Conservation (phyloP, 2,113 vertebrate genomes). For the Orycteropus afer region DNA sequence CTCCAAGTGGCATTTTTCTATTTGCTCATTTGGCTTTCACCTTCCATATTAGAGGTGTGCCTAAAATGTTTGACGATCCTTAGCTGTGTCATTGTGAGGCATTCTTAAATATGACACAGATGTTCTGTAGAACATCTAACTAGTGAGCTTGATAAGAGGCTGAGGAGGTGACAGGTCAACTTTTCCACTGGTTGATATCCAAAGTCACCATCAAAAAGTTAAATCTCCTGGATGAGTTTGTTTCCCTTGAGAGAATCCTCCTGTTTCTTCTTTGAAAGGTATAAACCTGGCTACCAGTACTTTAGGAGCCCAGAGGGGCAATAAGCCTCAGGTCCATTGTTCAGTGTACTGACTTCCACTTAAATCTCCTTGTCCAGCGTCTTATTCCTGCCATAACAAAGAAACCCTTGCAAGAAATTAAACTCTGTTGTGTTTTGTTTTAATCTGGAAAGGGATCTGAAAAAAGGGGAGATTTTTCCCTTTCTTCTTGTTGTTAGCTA, state of each 20-base stretch:
- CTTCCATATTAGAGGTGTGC: not conserved
- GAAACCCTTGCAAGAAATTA: not conserved
- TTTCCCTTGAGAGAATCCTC: not conserved
- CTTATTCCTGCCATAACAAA: not conserved
- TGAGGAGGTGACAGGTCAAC: not conserved
- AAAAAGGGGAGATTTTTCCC: not conserved
- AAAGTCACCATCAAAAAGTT: not conserved
- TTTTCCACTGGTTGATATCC: not conserved
- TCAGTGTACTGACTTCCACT: not conserved
- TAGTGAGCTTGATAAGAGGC: not conserved
- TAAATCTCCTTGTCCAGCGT: not conserved
- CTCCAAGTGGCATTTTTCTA: not conserved
- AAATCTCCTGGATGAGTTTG: not conserved
- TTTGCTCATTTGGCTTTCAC: not conserved
- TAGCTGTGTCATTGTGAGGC: not conserved
- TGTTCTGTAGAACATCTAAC: not conserved
- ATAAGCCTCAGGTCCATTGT: too few relatives aligned
- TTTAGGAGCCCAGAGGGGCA: not conserved
- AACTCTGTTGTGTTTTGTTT: not conserved
- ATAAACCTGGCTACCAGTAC: not conserved
- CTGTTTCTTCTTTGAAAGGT: not conserved
- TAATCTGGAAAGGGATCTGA: not conserved
- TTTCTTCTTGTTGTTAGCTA: not conserved
- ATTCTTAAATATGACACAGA: not conserved
- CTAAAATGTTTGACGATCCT: not conserved